Evolutionary conservation across 2,797 vertebrate genomes (phyloP).

Genomic region (Jordanella pulchra): DNA sequence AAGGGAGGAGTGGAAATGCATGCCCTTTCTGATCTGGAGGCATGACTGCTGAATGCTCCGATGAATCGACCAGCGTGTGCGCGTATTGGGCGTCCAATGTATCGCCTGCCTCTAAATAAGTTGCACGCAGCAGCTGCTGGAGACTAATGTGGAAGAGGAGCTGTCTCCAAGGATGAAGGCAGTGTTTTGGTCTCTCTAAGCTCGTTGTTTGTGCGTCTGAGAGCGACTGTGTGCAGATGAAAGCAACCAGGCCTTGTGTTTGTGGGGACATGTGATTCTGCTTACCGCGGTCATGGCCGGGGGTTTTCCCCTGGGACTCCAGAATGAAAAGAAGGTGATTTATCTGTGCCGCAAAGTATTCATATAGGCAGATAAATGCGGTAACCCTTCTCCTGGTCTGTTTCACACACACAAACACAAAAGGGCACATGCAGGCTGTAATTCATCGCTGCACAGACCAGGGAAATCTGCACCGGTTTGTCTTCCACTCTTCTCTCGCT

Average conservation of each 20-base stretch:
- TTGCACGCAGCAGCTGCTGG: conserved; percentile 31
- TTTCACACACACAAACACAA: neutral
- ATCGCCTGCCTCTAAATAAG: conserved; percentile 17
- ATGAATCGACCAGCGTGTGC: too few relatives aligned
- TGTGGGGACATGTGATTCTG: conserved; percentile 72
- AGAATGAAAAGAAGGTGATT: conserved; percentile 58
- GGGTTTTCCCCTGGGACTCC: conserved; percentile 62
- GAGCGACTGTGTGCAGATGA: conserved; percentile 23
- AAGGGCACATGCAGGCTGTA: conserved; percentile 10
- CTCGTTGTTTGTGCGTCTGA: conserved; percentile 19
- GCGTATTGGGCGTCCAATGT: neutral
- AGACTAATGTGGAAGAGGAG: conserved; percentile 46
- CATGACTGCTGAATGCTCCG: too few relatives aligned
- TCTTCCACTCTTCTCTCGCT: conserved; percentile 48
- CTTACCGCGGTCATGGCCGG: conserved; percentile 61
- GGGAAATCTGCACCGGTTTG: conserved; percentile 51
- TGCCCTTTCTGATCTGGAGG: too few relatives aligned
- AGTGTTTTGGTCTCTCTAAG: conserved; percentile 39
- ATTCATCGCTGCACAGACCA: conserved; percentile 48
- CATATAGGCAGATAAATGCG: conserved; percentile 64
- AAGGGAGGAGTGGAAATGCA: too few relatives aligned
- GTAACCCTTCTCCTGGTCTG: conserved; percentile 54
- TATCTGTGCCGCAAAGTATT: conserved; percentile 69
- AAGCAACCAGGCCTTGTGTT: conserved; percentile 57
- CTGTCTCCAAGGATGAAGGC: conserved; percentile 40